Base-by-base conservation (phyloP, 2,888 invertebrate genomes). In the Vannuccia rotundouncinata region DNA sequence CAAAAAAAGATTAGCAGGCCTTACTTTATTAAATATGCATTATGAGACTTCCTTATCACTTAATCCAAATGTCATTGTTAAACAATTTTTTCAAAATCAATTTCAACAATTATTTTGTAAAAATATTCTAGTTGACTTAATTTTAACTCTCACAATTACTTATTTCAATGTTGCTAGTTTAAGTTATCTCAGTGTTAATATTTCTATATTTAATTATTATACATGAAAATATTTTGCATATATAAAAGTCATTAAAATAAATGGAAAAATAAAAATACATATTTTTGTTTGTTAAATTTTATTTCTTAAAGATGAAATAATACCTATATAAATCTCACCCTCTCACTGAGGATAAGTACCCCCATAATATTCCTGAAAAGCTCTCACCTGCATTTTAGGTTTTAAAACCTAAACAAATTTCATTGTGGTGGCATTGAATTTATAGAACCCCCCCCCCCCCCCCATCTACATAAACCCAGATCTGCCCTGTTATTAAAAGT, bases 31-130 rank as follows among this genome's bases (percentile, higher is more conserved):
- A 66, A 66, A 66, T 66, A 27, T 66, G 25, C 66, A 66, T 66
- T 66, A 66, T 66, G 66, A 66, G 22, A 66, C 66, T 66, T 66
- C 66, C 66, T 66, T 66, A 66, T 66, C 66, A 66, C 66, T 66
- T 66, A 27, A 66, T 66, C 66, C 66, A 66, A 66, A 66, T 66
- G 66, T 27, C 66, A 66, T 66, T 66, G 25, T 66, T 66, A 66
- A 66, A 66, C 5, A 66, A 22, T 66, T 66, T 66, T 5, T 66
- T 66, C 25, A 66, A 66, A 66, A 66, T 22, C 66, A 66, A 66
- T 66, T 27, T 66, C 25, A 22, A 66, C 25, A 66, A 66, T 27
- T 66, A 66, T 66, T 66, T 22, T 66, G 66, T 66, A 17, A 66
- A 66, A 66, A 66, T 66, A 66, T 66, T 66, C 25, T 66, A 66